Conservation (phyloP, 2,113 vertebrate species). For the Peromyscus maniculatus region DNA sequence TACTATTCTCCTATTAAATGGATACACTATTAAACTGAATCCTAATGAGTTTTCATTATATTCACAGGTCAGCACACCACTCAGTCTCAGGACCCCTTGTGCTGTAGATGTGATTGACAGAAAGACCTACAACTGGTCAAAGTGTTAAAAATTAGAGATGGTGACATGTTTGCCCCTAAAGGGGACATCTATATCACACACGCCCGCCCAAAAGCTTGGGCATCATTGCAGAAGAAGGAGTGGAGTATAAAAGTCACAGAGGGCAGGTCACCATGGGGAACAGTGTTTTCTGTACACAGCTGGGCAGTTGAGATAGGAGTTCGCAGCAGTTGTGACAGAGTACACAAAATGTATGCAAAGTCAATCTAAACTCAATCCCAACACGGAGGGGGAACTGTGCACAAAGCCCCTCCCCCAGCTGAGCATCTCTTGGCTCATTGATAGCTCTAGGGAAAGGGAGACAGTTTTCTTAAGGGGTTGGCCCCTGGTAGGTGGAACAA, state of each 20-base stretch:
- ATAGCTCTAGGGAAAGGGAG: too few species aligned
- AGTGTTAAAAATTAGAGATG: not conserved
- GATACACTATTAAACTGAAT: not conserved
- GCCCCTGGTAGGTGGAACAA: not conserved
- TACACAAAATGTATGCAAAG: not conserved
- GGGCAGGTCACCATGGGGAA: too few species aligned
- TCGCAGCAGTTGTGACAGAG: not conserved
- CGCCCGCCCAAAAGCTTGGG: not conserved
- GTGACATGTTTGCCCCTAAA: not conserved
- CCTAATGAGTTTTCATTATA: not conserved
- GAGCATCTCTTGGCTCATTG: not conserved
- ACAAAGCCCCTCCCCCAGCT: not conserved
- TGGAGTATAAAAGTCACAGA: not conserved
- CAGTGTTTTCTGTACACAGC: not conserved
- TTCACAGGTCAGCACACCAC: not conserved
- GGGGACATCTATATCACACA: not conserved
- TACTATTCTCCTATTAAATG: not conserved
- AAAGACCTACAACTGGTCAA: not conserved
- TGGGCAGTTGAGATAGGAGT: not conserved
- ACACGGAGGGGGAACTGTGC: not conserved
- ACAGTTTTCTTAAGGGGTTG: not conserved
- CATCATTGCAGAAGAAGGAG: not conserved
- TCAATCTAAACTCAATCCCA: not conserved
- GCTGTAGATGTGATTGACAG: not conserved
- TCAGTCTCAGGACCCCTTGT: not conserved